phyloP scores from a whole-genome alignment of 2,797 vertebrate genomes.

The Squalus acanthias region DNA sequence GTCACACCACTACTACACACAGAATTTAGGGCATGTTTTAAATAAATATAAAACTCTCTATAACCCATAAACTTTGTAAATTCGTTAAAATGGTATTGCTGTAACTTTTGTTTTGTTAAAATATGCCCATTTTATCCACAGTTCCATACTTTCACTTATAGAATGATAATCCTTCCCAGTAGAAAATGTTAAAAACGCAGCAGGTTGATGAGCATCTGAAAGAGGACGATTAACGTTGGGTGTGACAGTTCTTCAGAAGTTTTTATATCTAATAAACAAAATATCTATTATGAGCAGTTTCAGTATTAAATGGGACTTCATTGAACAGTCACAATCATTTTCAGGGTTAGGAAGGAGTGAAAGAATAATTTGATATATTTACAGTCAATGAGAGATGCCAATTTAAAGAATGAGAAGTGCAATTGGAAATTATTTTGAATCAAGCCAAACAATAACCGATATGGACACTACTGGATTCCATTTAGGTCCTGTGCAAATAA shows the following conservation, averaged over 20 bases:
- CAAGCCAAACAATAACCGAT: not conserved
- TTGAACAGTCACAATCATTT: not conserved
- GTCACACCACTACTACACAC: not conserved
- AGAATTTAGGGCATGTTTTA: not conserved
- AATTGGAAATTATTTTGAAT: not conserved
- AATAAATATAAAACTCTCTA: not conserved
- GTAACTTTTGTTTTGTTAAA: not conserved
- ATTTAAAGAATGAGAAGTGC: conserved; percentile 10
- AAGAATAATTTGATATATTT: not conserved
- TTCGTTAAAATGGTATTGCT: not conserved
- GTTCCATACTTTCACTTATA: not conserved
- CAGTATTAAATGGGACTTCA: not conserved
- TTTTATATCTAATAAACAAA: not conserved
- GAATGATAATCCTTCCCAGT: not conserved
- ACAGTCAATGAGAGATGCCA: conserved; percentile 4
- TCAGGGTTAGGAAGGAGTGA: not conserved
- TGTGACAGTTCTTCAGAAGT: not conserved
- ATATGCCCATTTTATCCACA: not conserved
- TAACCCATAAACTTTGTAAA: not conserved
- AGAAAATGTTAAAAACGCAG: not conserved
- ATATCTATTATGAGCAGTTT: not conserved
- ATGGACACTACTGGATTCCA: not conserved
- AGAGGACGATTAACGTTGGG: not conserved
- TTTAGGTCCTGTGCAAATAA: not conserved
- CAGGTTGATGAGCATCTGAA: not conserved